These are phyloP conservation scores for Zosterops lateralis DNA, from an alignment of 2,113 vertebrate species.

Conservation along the genomic window DNA sequence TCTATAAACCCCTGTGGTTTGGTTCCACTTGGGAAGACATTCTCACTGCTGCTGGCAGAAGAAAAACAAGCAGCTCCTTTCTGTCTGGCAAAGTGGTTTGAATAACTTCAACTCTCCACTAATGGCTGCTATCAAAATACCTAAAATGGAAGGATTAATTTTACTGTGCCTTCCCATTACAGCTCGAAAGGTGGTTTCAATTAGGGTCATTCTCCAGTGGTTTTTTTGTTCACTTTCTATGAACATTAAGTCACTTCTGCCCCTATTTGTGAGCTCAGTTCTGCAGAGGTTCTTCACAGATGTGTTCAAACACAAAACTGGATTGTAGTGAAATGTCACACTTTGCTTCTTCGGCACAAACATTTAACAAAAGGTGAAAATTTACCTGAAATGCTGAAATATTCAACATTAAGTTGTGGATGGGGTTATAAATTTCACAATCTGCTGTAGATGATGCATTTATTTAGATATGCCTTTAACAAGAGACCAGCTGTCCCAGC, in stretches of 20 bases:
- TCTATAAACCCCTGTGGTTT: background rate
- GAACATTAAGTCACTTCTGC: background rate
- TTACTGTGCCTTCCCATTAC: background rate
- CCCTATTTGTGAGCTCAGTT: background rate
- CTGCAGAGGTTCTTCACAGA: background rate
- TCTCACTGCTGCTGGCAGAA: background rate
- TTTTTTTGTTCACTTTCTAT: background rate
- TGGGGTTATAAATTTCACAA: background rate
- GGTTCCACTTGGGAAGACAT: background rate
- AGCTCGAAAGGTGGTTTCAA: background rate
- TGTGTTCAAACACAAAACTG: background rate
- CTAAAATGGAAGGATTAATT: conserved; percentile 5
- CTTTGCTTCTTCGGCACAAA: background rate
- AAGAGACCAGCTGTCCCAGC: conserved; percentile 44
- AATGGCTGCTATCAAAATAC: conserved; percentile 44
- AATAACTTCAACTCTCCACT: background rate
- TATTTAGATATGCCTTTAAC: background rate
- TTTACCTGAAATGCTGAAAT: background rate
- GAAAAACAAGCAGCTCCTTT: background rate
- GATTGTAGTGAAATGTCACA: background rate
- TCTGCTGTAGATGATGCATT: background rate
- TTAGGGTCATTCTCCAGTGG: background rate
- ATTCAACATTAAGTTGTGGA: background rate
- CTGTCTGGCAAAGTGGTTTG: background rate
- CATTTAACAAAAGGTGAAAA: background rate